Evolutionary conservation across 2,113 vertebrate genomes (phyloP).

Genomic region (Proterorhinus semilunaris): DNA sequence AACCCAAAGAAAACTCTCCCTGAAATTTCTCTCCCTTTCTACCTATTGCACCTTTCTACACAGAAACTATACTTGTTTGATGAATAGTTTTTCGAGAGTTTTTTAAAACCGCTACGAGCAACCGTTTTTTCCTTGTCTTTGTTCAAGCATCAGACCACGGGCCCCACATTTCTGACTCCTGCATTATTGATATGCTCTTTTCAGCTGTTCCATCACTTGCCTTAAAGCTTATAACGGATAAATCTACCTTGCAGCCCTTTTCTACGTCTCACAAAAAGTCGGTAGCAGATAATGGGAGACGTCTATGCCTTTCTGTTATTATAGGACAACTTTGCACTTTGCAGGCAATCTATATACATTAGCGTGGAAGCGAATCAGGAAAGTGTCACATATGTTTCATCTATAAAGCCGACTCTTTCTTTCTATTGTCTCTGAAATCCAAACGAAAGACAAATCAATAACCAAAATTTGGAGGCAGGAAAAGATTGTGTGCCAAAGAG

Average conservation of each 20-base stretch:
- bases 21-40: slow-evolving; percentile 2
- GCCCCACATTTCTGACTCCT: slow-evolving; percentile 51
- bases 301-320: not conserved
- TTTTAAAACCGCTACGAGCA: slow-evolving; percentile 51
- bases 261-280: slow-evolving; percentile 14
- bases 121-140: slow-evolving; percentile 29
- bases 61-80: slow-evolving; percentile 26
- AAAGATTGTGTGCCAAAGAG: slow-evolving; percentile 51
- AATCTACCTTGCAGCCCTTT: slow-evolving; percentile 32
- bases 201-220: slow-evolving; percentile 47
- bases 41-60: slow-evolving; percentile 11
- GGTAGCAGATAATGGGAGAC: slow-evolving; percentile 7
- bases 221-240: slow-evolving; percentile 43
- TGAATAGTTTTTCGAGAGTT: slow-evolving; percentile 48
- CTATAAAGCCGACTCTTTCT: slow-evolving; percentile 18
- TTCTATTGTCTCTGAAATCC: slow-evolving; percentile 46
- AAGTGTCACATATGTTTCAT: not conserved
- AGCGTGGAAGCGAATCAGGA: slow-evolving; percentile 5
- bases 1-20: slow-evolving; percentile 17
- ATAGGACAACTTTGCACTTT: not conserved
- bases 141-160: slow-evolving; percentile 25
- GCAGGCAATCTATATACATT: not conserved
- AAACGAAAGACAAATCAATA: slow-evolving; percentile 63
- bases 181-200: slow-evolving; percentile 66
- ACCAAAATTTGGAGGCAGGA: slow-evolving; percentile 46